A percentile compares a stretch with the other conserved stretches of the same genome.
phyloP scores from a whole-genome alignment of 30 jellyfish, hydroid and myxozoan species.

The Catostylus mosaicus region DNA sequence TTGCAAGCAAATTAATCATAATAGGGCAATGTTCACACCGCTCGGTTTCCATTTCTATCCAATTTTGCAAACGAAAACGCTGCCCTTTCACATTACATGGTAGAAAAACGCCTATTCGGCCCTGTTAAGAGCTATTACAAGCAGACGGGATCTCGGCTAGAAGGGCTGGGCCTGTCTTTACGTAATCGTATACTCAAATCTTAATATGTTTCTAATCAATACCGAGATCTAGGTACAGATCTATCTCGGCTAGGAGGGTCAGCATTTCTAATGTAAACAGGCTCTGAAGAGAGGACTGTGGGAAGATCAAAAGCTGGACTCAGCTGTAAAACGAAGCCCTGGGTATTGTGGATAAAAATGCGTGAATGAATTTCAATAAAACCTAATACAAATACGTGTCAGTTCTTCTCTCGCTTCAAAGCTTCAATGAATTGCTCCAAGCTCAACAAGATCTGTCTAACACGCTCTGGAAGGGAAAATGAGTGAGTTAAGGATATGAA shows the following conservation, averaged over 20 bases:
- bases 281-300: background rate
- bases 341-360: background rate
- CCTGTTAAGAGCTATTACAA: no score
- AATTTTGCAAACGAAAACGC: no score
- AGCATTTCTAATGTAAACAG: background rate
- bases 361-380: background rate
- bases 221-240: background rate
- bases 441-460: conserved; percentile 86
- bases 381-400: background rate
- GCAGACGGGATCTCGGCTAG: no score
- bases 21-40: no score
- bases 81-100: no score
- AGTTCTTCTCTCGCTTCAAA: conserved; percentile 79
- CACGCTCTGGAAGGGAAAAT: conserved; percentile 91
- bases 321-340: no score
- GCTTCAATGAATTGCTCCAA: conserved; percentile 97
- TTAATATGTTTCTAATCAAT: background rate
- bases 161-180: no score
- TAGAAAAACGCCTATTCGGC: no score
- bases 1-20: no score
- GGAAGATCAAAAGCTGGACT: background rate
- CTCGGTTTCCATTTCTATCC: no score
- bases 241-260: background rate
- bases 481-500: no score
- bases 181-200: background rate